Base-by-base conservation (phyloP, 2,797 vertebrate species). In the Hemitrygon akajei region DNA sequence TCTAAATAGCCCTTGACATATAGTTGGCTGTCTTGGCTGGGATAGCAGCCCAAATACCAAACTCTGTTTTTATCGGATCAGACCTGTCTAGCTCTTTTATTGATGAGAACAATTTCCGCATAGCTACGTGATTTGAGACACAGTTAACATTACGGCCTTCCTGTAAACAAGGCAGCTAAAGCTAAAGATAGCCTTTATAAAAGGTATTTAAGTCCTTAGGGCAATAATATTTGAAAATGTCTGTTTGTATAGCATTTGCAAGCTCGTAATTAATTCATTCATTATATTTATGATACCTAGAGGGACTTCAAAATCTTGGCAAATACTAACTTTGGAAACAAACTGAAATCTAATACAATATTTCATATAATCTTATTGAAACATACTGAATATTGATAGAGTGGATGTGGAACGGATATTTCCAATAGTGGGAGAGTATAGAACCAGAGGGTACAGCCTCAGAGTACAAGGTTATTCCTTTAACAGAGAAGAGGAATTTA, bases 31-130 rank as follows among this genome's bases (percentile, higher is more conserved):
- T 69, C 60, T 89, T 89, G 63, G 86, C 86, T 37, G 63, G n/a
- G 63, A 89, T 11, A 60, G 58, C 56, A 86, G 27, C 56, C 56
- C 60, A n/a, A 86, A 60, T 60, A 27, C 56, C 58, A 60, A 86
- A 86, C 27, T 37, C 60, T 25, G 63, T 1, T 37, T 66, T 89
- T 89, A 25, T 87, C n/a, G 34, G 14, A 66, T 60, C 60, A 66
- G 86, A 89, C 86, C 86, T 89, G 86, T 89, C 86, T 20, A 18
- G 7, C 37, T 34, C n/a, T 89, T 69, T 89, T 89, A 89, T 89
- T 89, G 86, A 89, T 89, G 86, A 89, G 86, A 66, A 69, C 34
- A 89, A 69, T 89, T 89, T 89, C 86, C 86, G 63, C 86, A 69
- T 0, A 69, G 86, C 86, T 89, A 89, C 86, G 86, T 89, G 86